These are phyloP conservation scores for Aphis gossypii DNA, from an alignment of 1,140 invertebrate species.

Conservation along the genomic window DNA sequence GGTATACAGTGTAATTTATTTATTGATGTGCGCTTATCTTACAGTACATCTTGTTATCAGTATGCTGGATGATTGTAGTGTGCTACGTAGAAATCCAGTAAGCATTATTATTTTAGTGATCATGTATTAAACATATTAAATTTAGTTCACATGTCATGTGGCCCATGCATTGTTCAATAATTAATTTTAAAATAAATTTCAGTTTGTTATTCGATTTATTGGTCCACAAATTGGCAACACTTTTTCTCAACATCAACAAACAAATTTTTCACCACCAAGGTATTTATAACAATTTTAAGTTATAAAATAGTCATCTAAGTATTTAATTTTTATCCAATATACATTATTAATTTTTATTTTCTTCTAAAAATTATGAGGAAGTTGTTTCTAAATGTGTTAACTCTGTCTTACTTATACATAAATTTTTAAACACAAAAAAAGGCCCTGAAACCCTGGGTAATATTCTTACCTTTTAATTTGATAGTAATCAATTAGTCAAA, in stretches of 20 bases:
- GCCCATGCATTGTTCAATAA: not conserved
- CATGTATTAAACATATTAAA: not conserved
- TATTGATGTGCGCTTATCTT: constrained; percentile 60
- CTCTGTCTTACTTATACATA: not conserved
- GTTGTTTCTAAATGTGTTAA: not conserved
- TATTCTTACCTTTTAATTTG: not conserved
- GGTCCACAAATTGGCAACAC: constrained; percentile 23
- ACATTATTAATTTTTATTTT: not conserved
- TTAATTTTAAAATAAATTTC: not conserved
- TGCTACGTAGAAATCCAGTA: constrained; percentile 60
- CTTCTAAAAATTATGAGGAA: not conserved
- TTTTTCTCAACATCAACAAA: constrained; percentile 27
- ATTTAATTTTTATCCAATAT: not conserved
- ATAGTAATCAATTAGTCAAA: not conserved
- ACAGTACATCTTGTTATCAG: constrained; percentile 74
- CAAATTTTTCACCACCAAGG: constrained; percentile 25
- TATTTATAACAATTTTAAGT: not conserved
- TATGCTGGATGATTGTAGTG: constrained; percentile 68
- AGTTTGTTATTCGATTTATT: constrained; percentile 54
- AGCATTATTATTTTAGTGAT: constrained; percentile 54
- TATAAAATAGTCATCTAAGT: not conserved
- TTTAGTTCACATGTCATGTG: not conserved
- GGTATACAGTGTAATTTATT: constrained; percentile 60
- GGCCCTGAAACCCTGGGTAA: not conserved
- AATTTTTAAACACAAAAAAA: not conserved